Evolutionary conservation across 1,140 invertebrate species (phyloP).

Genomic region (Semibalanus balanoides): DNA sequence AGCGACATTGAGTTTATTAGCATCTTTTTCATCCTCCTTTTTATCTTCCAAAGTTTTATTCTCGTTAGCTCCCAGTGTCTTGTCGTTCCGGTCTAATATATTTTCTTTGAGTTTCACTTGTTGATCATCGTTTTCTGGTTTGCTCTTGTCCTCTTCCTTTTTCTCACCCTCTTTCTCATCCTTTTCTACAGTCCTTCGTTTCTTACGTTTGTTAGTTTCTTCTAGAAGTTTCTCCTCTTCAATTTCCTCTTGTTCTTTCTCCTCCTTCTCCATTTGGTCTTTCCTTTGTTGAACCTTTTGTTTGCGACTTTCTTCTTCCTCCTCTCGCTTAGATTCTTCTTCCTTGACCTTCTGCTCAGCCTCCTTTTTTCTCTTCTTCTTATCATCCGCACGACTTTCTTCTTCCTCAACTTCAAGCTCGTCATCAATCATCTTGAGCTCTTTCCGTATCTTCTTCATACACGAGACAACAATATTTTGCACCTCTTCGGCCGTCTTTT

Average conservation of each 20-base stretch:
- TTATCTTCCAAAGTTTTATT: too few species aligned
- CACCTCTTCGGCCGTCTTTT: background rate
- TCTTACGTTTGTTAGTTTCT: conserved; percentile 23
- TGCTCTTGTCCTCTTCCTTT: conserved; percentile 19
- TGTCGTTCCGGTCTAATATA: too few species aligned
- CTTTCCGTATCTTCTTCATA: background rate
- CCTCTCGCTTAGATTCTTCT: conserved; percentile 20
- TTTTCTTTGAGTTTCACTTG: too few species aligned
- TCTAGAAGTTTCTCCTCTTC: conserved; percentile 20
- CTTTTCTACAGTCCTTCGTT: conserved; percentile 21
- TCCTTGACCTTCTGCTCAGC: conserved; percentile 15
- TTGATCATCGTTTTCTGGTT: conserved; percentile 11
- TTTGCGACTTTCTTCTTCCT: conserved; percentile 13
- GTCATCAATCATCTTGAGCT: background rate
- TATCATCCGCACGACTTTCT: conserved; percentile 8
- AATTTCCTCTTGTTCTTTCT: conserved; percentile 13
- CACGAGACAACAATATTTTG: background rate
- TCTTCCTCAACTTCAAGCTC: conserved; percentile 1
- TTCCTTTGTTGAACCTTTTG: background rate
- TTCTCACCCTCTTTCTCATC: conserved; percentile 18
- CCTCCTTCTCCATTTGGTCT: conserved; percentile 10
- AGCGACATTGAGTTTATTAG: too few species aligned
- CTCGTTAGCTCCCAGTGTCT: too few species aligned
- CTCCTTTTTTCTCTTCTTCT: conserved; percentile 5
- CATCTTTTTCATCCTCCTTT: too few species aligned